Base-by-base conservation (phyloP, 2,888 invertebrate genomes). In the Drosophila hamatofila region DNA sequence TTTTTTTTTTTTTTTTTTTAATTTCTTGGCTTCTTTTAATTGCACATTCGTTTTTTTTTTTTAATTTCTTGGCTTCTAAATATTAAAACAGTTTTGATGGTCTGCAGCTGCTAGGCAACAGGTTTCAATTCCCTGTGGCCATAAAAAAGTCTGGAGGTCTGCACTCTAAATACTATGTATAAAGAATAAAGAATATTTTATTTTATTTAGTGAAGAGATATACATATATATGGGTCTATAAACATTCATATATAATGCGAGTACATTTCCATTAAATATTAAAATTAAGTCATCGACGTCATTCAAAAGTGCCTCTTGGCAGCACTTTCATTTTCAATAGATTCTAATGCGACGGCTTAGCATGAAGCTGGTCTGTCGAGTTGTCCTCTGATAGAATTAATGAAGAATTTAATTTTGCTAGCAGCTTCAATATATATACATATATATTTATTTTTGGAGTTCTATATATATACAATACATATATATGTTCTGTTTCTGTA, bases 371-470 rank as follows among this genome's bases (percentile, higher is more conserved):
- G n/a, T n/a, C n/a, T n/a, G n/a, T 30, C 41, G 4, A 35, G 27
- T 49, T 61, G 55, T 57, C 59, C 67, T 62, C 63, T 54, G 21
- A 46, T 46, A 56, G 39, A 80, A 73, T 69, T 41, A 39, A 51
- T 33, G 65, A 54, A 59, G n/a, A 51, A 72, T 60, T 69, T 37
- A 25, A 57, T n/a, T n/a, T n/a, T n/a, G n/a, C n/a, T n/a, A n/a
- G n/a, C 46, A 44, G 25, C 46, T 46, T 61, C 60, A 30, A 63
- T n/a, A 27, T 7, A 27, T 27, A 7, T 30, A 11, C 3, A 30
- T 70, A 25, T 54, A n/a, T 61, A 75, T 81, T 41, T 41, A 41
- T 83, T 72, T 46, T 46, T 46, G 25, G 46, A 25, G 5, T 16
- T 46, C 25, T 46, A 11, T 27, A 48, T 27, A 48, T n/a, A 41